phyloP scores from a whole-genome alignment of 2,888 invertebrate species.

The Papilio demoleus region DNA sequence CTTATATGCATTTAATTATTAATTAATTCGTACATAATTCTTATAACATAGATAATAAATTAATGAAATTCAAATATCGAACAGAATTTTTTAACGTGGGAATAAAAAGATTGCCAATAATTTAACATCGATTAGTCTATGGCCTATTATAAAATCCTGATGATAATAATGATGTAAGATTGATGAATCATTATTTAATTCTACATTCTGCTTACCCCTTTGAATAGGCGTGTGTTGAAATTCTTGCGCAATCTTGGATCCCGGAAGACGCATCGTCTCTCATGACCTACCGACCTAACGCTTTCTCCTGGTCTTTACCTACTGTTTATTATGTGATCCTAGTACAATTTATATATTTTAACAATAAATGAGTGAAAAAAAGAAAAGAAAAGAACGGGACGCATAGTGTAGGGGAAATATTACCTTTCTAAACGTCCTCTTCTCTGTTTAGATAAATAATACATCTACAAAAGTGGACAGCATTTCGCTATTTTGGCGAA shows the following conservation, averaged over 20 bases:
- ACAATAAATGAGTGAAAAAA: no score
- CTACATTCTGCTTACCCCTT: no score
- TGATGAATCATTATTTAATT: no score
- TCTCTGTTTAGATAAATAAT: no score
- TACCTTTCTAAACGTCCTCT: no score
- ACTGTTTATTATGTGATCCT: neutral
- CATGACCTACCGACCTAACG: constrained; percentile 29
- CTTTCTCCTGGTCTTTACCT: constrained; percentile 6
- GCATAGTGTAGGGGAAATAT: no score
- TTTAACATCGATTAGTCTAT: neutral
- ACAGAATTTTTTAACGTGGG: neutral
- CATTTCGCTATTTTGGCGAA: no score
- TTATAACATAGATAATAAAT: neutral
- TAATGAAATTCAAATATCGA: neutral
- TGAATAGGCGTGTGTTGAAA: neutral
- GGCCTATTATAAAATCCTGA: no score
- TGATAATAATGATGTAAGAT: no score
- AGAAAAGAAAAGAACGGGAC: no score
- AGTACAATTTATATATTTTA: no score
- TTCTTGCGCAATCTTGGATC: constrained; percentile 24
- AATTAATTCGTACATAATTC: neutral
- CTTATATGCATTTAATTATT: neutral
- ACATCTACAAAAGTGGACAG: no score
- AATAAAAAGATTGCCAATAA: neutral
- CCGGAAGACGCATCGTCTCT: constrained; percentile 27